These are phyloP conservation scores for Byasa hedistus DNA, from an alignment of 2,888 invertebrate genomes.

Conservation along the genomic window DNA sequence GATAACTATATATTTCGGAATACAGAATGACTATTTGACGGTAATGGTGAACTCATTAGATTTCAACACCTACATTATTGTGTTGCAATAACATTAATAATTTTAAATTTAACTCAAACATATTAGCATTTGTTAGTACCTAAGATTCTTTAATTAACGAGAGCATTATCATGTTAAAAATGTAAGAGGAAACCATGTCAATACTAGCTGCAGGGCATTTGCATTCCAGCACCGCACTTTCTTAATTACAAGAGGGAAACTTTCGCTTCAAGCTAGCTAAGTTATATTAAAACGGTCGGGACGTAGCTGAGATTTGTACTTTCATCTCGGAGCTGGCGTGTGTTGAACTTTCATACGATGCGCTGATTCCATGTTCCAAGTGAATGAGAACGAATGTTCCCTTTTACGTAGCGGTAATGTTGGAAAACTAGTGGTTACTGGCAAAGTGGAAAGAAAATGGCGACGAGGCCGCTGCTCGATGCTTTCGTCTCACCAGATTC, in stretches of 20 bases:
- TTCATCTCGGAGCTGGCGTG: conserved; percentile 30
- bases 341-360: conserved; percentile 30
- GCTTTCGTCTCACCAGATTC: too few species aligned
- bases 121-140: too few species aligned
- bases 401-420: conserved; percentile 10
- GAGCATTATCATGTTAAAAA: conserved; percentile 34
- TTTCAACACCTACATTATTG: too few species aligned
- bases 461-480: too few species aligned
- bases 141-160: background rate
- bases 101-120: too few species aligned
- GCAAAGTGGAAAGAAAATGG: too few species aligned
- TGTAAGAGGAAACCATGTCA: conserved; percentile 33
- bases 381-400: conserved; percentile 16
- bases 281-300: conserved; percentile 38
- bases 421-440: too few species aligned
- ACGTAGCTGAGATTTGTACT: conserved; percentile 34
- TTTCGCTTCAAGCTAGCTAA: conserved; percentile 41
- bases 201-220: conserved; percentile 39
- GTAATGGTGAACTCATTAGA: too few species aligned
- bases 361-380: conserved; percentile 13
- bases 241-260: conserved; percentile 52
- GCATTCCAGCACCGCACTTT: conserved; percentile 48
- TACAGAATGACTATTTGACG: too few species aligned
- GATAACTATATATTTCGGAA: too few species aligned
- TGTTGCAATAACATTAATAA: too few species aligned